Evolutionary conservation across 37 sponge, comb jelly and placozoan species (phyloP).

Genomic region (Oopsacas minuta): DNA sequence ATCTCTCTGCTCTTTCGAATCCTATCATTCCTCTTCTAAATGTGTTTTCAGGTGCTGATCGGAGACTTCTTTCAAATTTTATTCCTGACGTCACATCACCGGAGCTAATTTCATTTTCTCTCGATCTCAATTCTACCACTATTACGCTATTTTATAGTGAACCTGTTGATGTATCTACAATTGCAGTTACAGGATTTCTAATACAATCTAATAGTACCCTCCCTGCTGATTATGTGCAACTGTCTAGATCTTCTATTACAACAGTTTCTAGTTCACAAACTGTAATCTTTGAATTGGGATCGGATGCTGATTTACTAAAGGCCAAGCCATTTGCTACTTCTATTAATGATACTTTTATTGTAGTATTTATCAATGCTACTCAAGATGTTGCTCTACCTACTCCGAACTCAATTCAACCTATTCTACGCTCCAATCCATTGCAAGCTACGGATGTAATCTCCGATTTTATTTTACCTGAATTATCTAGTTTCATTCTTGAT

Average conservation of each 20-base stretch:
- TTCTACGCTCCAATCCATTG: constrained; percentile 18
- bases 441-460: constrained; percentile 37
- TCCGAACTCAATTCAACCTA: constrained; percentile 21
- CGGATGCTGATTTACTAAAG: not conserved
- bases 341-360: constrained; percentile 29
- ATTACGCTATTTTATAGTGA: constrained; percentile 51
- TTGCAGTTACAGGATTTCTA: not conserved
- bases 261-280: not conserved
- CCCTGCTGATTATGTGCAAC: not conserved
- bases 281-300: not conserved
- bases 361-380: constrained; percentile 33
- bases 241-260: not conserved
- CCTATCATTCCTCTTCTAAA: not conserved
- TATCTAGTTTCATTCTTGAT: constrained; percentile 54
- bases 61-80: constrained; percentile 3
- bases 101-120: constrained; percentile 27
- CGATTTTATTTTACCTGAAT: constrained; percentile 49
- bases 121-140: constrained; percentile 50
- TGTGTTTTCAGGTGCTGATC: not conserved
- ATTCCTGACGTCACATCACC: constrained; percentile 48
- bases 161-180: constrained; percentile 27
- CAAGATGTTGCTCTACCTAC: constrained; percentile 23
- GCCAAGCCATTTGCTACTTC: constrained; percentile 13
- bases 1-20: not conserved
- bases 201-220: not conserved